Base-by-base conservation (phyloP, 2,888 invertebrate genomes). In the Drosophila mercatorum region DNA sequence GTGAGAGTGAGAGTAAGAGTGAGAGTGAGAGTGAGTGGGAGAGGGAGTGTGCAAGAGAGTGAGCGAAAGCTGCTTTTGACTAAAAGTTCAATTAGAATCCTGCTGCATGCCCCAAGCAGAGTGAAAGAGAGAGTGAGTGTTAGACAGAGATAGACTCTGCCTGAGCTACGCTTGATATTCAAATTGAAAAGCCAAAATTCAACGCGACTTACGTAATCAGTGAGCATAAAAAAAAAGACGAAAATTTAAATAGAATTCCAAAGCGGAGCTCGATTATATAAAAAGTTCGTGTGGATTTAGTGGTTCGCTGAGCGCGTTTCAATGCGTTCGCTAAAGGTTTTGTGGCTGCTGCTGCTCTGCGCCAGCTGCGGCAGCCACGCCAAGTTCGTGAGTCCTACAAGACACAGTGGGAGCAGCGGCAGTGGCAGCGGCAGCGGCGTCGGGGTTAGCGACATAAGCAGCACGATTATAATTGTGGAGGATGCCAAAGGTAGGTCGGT, bases 391-490 rank as follows among this genome's bases (percentile, higher is more conserved):
- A 87, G 85, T 80, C 80, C 84, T 78, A 74, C 86, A 66, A 75
- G 83, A 0, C 86, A 87, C 69, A 83, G 73, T 34, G 22, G 56
- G 14, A 22, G 52, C 65, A 51, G 63, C 36, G 38, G 80, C 71
- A 51, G 63, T 31, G 38, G 80, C 71, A 75, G 70, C 56, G 26
- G 61, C 59, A 47, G 79, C 70, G 75, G 70, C 59, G 2, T 61
- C 28, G 31, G 47, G 34, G 52, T 55, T 56, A 57, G 83, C 76
- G 82, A 84, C 64, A 75, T 90, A 44, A 86, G 91, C 71, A 92
- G 92, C 80, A 92, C 93, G 34, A 93, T 93, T 56, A 93, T 93
- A 49, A 91, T 93, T 74, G 92, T 93, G 66, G 93, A 93, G 78
- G 93, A 93, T 91, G 93, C 93, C 17, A 93, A 93, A 92, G 93